Evolutionary conservation across 2,113 vertebrate species (phyloP).

Genomic region (Amia ocellicauda): DNA sequence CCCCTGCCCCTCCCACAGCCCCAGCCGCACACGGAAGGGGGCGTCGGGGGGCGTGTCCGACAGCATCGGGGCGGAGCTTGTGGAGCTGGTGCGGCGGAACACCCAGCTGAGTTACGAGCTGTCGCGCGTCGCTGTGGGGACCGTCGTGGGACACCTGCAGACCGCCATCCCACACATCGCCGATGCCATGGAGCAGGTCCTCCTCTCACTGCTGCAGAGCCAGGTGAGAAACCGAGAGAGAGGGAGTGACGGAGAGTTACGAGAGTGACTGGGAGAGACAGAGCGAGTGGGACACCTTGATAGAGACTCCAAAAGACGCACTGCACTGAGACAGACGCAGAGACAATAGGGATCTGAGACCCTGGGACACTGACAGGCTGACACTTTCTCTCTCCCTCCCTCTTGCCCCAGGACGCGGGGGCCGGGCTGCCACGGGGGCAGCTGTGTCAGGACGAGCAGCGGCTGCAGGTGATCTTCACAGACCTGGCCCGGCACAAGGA

Average conservation of each 20-base stretch:
- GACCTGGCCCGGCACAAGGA: slow-evolving; percentile 88
- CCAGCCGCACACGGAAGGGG: slow-evolving; percentile 12
- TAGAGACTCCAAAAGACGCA: too few species aligned
- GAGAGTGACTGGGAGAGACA: too few species aligned
- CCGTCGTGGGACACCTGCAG: slow-evolving; percentile 92
- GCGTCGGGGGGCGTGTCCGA: slow-evolving; percentile 58
- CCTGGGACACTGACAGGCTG: background rate
- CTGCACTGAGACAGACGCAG: too few species aligned
- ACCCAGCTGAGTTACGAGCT: slow-evolving; percentile 90
- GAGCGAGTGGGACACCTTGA: too few species aligned
- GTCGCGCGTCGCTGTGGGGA: slow-evolving; percentile 87
- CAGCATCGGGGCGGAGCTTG: slow-evolving; percentile 86
- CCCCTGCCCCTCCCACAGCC: slow-evolving; percentile 46
- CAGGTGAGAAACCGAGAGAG: too few species aligned
- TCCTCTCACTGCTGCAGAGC: slow-evolving; percentile 87
- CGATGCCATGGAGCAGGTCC: slow-evolving; percentile 84
- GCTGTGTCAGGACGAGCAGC: slow-evolving; percentile 91
- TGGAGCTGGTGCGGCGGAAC: slow-evolving; percentile 93
- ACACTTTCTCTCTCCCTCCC: background rate
- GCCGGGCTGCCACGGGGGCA: slow-evolving; percentile 83
- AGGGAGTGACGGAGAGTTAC: too few species aligned
- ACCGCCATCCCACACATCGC: slow-evolving; percentile 69
- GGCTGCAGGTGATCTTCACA: slow-evolving; percentile 91
- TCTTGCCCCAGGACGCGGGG: slow-evolving; percentile 70
- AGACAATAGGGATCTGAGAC: too few species aligned